phyloP scores from a whole-genome alignment of 2,113 vertebrate genomes.

The Callorhinus ursinus region DNA sequence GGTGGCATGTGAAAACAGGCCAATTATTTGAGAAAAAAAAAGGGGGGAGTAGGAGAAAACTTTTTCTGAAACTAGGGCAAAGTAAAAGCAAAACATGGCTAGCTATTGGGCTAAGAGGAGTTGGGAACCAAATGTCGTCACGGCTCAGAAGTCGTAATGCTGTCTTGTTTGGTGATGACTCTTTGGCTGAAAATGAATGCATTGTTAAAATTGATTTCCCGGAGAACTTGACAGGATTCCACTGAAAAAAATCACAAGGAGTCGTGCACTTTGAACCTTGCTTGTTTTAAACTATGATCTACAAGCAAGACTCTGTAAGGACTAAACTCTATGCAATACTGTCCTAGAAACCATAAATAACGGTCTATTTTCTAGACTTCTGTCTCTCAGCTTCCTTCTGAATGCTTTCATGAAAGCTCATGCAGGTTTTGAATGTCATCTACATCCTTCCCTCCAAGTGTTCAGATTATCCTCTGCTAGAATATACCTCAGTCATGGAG shows the following conservation, averaged over 20 bases:
- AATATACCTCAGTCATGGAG: not conserved
- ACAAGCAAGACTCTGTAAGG: slow-evolving; percentile 2
- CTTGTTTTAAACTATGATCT: slow-evolving; percentile 6
- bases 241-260: not conserved
- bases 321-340: not conserved
- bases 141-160: not conserved
- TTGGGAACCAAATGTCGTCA: not conserved
- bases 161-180: not conserved
- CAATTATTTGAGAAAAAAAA: not conserved
- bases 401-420: not conserved
- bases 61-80: slow-evolving; percentile 18
- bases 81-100: not conserved
- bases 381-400: not conserved
- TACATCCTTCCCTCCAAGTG: not conserved
- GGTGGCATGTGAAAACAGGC: slow-evolving; percentile 16
- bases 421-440: not conserved
- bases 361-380: not conserved
- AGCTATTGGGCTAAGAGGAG: not conserved
- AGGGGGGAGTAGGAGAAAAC: not conserved
- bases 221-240: not conserved
- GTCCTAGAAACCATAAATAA: not conserved
- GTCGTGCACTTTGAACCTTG: not conserved
- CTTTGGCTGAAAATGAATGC: not conserved
- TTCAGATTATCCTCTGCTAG: not conserved
- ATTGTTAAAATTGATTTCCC: not conserved